A percentile compares a stretch with the other conserved stretches of the same genome.
phyloP scores from a whole-genome alignment of 2,113 vertebrate genomes.

The Peromyscus polionotus region DNA sequence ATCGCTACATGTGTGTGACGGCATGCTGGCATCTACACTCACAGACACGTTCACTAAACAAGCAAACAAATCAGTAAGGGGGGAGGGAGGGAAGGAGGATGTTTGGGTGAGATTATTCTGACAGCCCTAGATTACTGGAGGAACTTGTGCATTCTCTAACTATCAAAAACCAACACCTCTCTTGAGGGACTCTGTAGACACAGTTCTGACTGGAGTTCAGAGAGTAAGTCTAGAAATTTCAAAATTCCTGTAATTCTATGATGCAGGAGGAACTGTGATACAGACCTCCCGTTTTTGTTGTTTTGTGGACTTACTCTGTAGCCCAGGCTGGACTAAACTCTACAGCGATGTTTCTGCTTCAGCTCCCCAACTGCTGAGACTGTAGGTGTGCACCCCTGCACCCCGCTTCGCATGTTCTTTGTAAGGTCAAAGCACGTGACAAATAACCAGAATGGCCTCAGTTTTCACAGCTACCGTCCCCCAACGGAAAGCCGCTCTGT shows the following conservation, averaged over 20 bases:
- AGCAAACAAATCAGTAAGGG: neutral
- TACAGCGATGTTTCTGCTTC: neutral
- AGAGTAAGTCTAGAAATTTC: slow-evolving; percentile 19
- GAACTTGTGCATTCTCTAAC: neutral
- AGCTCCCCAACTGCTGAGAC: neutral
- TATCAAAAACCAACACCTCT: neutral
- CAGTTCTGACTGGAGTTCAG: neutral
- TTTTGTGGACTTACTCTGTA: neutral
- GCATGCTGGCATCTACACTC: neutral
- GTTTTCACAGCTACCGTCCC: neutral
- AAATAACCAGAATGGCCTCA: neutral
- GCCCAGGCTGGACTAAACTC: neutral
- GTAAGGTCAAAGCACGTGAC: neutral
- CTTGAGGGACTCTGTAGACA: slow-evolving; percentile 16
- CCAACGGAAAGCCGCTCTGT: neutral
- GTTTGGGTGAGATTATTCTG: neutral
- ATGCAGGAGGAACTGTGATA: neutral
- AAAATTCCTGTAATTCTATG: slow-evolving; percentile 5
- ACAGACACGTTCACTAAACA: neutral
- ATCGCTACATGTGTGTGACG: no score
- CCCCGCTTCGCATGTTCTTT: neutral
- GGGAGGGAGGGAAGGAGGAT: neutral
- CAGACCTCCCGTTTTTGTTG: neutral
- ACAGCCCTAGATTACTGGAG: neutral
- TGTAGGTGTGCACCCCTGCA: no score